Evolutionary conservation across 2,113 vertebrate genomes (phyloP), one percentile per base, ranked within the genome.

Genomic region (Ranitomeya imitator): DNA sequence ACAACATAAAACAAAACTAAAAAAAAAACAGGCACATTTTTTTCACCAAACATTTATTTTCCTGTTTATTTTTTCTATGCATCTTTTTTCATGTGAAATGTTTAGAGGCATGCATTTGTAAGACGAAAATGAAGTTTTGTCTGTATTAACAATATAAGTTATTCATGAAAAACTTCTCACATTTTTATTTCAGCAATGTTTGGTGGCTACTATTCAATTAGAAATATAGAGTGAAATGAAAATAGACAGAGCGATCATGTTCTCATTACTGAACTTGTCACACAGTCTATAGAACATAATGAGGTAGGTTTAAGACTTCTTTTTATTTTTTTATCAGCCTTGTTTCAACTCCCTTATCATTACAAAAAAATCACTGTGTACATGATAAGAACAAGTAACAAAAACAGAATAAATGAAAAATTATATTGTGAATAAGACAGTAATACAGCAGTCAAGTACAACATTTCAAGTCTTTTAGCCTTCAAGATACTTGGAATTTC

Each of bases 231-330:
- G 26, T 16, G 3, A 73, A 73, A 73, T 31, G 69, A 23, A 73
- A 73, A 15, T 37, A 37, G 69, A 73, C 67, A 71, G 23, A 31
- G 31, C 10, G 26, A 71, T 14, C 67, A 21, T 31, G 23, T 26
- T 73, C 69, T 73, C 69, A 73, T 73, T 37, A 31, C 69, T 73
- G 69, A 15, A 73, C 69, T 6, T 73, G 69, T 73, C 69, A 37
- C 13, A 73, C 9, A 16, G 4, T 16, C 26, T 73, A 73, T 73
- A 26, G 69, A 73, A 73, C 69, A 73, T 73, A 73, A 73, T 37
- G 69, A 73, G 69, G 69, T 73, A 23, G 6, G 26, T 37, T 73
- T 37, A 37, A 37, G 26, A 73, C 69, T 73, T 73, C 26, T 31
- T 37, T 69, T 67, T 37, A 73, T 15, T 73, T 73, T 73, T 73